Percentiles rank a stretch among this genome's conserved stretches.
phyloP scores from a whole-genome alignment of 2,888 invertebrate genomes.

The Abrostola triplasia region DNA sequence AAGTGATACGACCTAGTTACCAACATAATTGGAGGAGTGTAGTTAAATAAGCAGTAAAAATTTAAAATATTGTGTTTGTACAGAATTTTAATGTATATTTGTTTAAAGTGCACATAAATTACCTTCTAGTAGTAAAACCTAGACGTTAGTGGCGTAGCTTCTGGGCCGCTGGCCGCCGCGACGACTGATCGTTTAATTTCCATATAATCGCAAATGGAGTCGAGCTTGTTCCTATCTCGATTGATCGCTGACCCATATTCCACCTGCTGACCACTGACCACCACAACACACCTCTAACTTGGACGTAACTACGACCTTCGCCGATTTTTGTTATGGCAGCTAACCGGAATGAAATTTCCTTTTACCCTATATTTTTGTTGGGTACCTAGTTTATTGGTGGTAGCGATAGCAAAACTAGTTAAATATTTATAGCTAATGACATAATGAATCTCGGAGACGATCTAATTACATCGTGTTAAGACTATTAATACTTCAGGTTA shows the following conservation, averaged over 20 bases:
- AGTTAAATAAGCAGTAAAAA: conserved; percentile 7
- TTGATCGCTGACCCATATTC: conserved; percentile 84
- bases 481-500: neutral
- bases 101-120: neutral
- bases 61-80: neutral
- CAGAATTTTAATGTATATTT: conserved; percentile 9
- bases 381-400: conserved; percentile 39
- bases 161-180: conserved; percentile 28
- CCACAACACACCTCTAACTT: conserved; percentile 37
- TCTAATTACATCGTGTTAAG: neutral
- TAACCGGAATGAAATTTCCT: conserved; percentile 60
- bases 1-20: conserved; percentile 48
- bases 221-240: conserved; percentile 78
- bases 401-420: conserved; percentile 23
- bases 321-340: conserved; percentile 59
- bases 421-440: neutral
- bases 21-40: conserved; percentile 14
- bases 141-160: conserved; percentile 33
- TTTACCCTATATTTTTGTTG: conserved; percentile 45
- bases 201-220: conserved; percentile 77
- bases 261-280: conserved; percentile 57
- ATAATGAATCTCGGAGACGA: neutral
- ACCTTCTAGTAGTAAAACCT: conserved; percentile 27
- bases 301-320: conserved; percentile 65
- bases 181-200: conserved; percentile 75